These are phyloP conservation scores for Psittacula cyanocephala DNA, from an alignment of 2,113 vertebrate species.

Conservation along the genomic window DNA sequence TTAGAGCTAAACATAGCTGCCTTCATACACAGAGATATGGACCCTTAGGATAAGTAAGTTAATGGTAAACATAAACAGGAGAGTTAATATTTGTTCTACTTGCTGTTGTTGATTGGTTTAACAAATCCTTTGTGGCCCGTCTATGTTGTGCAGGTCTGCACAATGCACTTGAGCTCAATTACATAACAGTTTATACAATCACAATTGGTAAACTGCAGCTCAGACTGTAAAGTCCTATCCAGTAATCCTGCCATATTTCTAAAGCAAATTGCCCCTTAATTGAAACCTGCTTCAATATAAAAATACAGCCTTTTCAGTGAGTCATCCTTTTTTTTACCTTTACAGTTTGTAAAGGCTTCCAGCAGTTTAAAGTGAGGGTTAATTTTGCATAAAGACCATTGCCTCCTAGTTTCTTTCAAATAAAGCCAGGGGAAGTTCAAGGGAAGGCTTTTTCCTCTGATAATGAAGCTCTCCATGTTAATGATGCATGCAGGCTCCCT, in stretches of 20 bases:
- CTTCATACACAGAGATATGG: constrained; percentile 43
- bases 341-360: constrained; percentile 24
- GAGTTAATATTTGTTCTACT: constrained; percentile 69
- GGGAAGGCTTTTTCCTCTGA: constrained; percentile 69
- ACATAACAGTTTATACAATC: constrained; percentile 40
- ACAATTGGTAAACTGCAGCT: constrained; percentile 43
- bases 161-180: constrained; percentile 55
- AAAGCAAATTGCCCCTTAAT: constrained; percentile 60
- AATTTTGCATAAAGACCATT: constrained; percentile 74
- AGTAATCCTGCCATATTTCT: constrained; percentile 62
- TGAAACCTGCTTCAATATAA: constrained; percentile 60
- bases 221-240: constrained; percentile 31
- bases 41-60: constrained; percentile 72
- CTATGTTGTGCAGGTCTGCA: constrained; percentile 19
- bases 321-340: neutral
- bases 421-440: constrained; percentile 76
- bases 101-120: constrained; percentile 53
- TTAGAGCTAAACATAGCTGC: constrained; percentile 44
- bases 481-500: constrained; percentile 81
- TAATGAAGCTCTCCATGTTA: constrained; percentile 79
- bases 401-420: constrained; percentile 78
- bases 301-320: constrained; percentile 20
- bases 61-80: constrained; percentile 63
- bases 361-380: constrained; percentile 67
- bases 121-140: constrained; percentile 68